Evolutionary conservation across 2,888 invertebrate genomes (phyloP), one percentile per base, ranked within the genome.

Genomic region (Unio delphinus): DNA sequence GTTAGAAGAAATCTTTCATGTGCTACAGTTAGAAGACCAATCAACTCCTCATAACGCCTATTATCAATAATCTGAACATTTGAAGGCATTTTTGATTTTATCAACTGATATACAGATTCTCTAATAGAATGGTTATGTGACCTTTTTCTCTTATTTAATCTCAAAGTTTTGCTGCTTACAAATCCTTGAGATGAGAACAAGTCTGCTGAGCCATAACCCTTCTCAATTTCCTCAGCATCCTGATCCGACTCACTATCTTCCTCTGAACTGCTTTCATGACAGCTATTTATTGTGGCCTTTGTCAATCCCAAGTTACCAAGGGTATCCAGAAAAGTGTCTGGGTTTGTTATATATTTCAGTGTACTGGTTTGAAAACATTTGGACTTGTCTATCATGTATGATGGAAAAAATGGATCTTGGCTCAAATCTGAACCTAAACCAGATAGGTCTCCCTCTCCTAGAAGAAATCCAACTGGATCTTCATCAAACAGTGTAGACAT

Each of bases 281-380:
- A 26, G 30, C 55, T 56, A 26, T 23, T 55, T n/a, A 55, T 60
- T 34, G 60, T 64, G 3, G 34, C 28, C 58, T 64, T 64, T 34
- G 68, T 64, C 30, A 64, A 58, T 55, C 57, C 64, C 20, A 30
- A 15, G 57, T 67, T 45, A 45, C 15, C 54, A 11, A 70, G 55
- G 55, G 63, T 64, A 56, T 57, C 55, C 3, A 70, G 30, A 56
- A 61, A 70, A 28, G 64, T 59, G 3, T 61, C 67, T n/a, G 70
- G 70, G 26, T 60, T 61, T 15, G 67, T 55, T 3, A 70, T 60
- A 61, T 70, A 67, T 55, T 67, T 67, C 5, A 70, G 4, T 6
- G 67, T 61, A 20, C 61, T 64, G 28, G 61, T 55, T 54, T 64
- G n/a, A 26, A 70, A 70, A 34, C 20, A 18, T 11, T 64, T 60